A percentile compares a stretch with the other conserved stretches of the same genome.
Conservation (phyloP, 2,888 invertebrate genomes). For the Leptopilina syphax region DNA sequence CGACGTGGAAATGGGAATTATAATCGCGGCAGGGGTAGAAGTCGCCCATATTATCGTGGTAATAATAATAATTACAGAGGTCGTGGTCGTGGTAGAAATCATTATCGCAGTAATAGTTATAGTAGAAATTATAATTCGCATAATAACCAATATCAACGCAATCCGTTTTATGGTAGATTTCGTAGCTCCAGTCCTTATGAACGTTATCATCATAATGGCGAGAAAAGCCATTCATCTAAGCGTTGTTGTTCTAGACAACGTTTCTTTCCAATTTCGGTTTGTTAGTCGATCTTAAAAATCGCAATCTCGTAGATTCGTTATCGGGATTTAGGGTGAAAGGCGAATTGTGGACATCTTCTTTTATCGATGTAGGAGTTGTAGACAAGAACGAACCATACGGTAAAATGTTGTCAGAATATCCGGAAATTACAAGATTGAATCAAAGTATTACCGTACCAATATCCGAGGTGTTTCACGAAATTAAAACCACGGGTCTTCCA, state of each 20-base stretch:
- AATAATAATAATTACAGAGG: neutral
- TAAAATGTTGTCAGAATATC: neutral
- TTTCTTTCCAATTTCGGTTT: slow-evolving; percentile 65
- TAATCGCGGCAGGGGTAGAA: neutral
- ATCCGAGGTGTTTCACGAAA: slow-evolving; percentile 59
- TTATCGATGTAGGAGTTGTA: neutral
- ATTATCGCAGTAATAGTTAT: neutral
- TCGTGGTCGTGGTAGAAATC: neutral
- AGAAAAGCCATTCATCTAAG: too few species aligned
- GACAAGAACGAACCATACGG: neutral
- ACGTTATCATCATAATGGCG: too few species aligned
- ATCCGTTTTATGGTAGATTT: too few species aligned
- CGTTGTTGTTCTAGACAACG: too few species aligned
- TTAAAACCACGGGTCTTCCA: slow-evolving; percentile 69
- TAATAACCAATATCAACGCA: too few species aligned
- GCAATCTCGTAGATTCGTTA: neutral
- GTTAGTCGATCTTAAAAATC: slow-evolving; percentile 60
- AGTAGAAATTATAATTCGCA: neutral
- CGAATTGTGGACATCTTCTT: neutral
- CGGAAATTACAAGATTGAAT: slow-evolving; percentile 30
- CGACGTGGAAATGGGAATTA: neutral
- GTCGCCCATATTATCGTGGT: neutral
- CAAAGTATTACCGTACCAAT: slow-evolving; percentile 29
- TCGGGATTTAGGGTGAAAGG: neutral
- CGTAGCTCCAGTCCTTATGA: too few species aligned